These are phyloP conservation scores for Ricordea florida DNA, from an alignment of 92 coral and sea anemone genomes.

Conservation along the genomic window DNA sequence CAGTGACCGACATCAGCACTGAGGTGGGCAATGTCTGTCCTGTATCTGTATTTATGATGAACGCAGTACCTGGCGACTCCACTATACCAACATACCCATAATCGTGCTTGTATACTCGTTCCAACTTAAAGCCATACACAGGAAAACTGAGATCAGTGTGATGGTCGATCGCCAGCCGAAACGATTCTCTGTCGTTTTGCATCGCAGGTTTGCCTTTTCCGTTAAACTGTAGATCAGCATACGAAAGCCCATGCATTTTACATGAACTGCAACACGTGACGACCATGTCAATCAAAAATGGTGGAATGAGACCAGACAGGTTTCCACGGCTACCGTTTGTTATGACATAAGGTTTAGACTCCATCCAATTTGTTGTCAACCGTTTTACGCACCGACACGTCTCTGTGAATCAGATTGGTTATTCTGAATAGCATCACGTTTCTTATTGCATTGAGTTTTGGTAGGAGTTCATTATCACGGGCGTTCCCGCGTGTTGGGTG, in stretches of 20 bases:
- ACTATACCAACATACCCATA: slow-evolving; percentile 20
- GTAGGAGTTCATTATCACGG: no score
- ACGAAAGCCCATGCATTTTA: slow-evolving; percentile 18
- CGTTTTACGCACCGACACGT: slow-evolving; percentile 44
- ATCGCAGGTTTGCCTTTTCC: background rate
- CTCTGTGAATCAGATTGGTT: no score
- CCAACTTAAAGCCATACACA: slow-evolving; percentile 33
- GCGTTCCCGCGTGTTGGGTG: no score
- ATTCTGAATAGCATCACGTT: no score
- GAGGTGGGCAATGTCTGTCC: background rate
- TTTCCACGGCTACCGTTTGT: background rate
- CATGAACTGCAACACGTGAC: slow-evolving; percentile 33
- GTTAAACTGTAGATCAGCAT: slow-evolving; percentile 10
- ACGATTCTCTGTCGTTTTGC: background rate
- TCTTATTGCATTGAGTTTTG: no score
- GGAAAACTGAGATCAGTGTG: slow-evolving; percentile 24
- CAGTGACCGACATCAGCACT: background rate
- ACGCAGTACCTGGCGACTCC: slow-evolving; percentile 39
- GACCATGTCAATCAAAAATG: slow-evolving; percentile 25
- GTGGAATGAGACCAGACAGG: slow-evolving; percentile 18
- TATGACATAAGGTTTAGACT: slow-evolving; percentile 17
- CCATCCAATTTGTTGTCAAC: slow-evolving; percentile 35
- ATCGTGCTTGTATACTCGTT: slow-evolving; percentile 9
- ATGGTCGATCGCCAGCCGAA: slow-evolving; percentile 4
- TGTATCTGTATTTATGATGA: slow-evolving; percentile 11